Conservation (phyloP, 2,113 vertebrate genomes). For the Erpornis zantholeuca region DNA sequence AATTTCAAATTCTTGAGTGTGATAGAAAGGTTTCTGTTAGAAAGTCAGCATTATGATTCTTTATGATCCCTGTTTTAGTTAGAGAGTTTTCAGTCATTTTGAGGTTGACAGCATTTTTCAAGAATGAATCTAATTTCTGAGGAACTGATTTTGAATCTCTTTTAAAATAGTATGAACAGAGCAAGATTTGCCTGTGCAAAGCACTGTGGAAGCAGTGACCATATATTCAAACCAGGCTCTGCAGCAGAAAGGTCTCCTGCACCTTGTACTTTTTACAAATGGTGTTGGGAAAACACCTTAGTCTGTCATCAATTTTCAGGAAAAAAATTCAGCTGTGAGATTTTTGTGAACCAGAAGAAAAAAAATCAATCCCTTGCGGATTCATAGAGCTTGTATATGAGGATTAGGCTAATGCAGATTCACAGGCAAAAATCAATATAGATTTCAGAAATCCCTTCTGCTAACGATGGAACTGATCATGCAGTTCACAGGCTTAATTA, state of each 20-base stretch:
- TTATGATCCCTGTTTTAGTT: not conserved
- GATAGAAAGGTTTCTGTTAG: not conserved
- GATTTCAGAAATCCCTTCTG: constrained; percentile 8
- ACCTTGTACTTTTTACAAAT: not conserved
- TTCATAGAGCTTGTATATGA: not conserved
- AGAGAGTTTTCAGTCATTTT: not conserved
- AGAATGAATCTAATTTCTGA: not conserved
- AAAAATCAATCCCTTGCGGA: constrained; percentile 14
- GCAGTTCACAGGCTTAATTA: constrained; percentile 21
- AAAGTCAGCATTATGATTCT: not conserved
- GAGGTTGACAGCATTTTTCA: not conserved
- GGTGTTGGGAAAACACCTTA: not conserved
- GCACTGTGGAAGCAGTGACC: not conserved
- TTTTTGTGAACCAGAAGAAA: not conserved
- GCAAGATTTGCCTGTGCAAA: not conserved
- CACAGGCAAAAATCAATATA: constrained; percentile 43
- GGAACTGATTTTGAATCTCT: not conserved
- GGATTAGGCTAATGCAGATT: constrained; percentile 55
- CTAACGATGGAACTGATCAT: constrained; percentile 17
- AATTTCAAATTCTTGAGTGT: not conserved
- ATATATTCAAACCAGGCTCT: not conserved
- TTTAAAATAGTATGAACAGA: not conserved
- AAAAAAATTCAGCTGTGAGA: not conserved
- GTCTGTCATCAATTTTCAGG: not conserved
- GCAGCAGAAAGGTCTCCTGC: not conserved